Base-by-base conservation (phyloP, 2,113 vertebrate species). In the Perca flavescens region DNA sequence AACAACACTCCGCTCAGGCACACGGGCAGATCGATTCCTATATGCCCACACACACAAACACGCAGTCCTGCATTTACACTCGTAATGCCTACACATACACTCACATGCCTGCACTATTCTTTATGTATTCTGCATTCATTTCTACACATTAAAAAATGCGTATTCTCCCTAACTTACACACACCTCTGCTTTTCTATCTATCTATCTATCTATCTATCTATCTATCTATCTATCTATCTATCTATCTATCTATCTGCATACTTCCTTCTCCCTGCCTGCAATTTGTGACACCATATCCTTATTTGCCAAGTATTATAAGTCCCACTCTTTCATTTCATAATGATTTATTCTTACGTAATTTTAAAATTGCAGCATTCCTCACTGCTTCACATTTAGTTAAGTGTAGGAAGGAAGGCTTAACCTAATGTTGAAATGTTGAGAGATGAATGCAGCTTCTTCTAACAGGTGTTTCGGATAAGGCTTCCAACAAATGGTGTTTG, bases 1-100 rank as follows among this genome's bases (percentile, higher is more conserved):
- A 61, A 46, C 68, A 49, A 31, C 64, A 25, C 54, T 13, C 17
- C 6, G 15, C 74, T 40, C 75, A 69, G 49, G 56, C 66, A 71
- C 76, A 74, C 68, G 11, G 64, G 80, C 52, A 78, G 71, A 89
- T 89, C 81, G 47, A 85, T 86, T 28, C 82, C 79, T 62, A 1
- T 63, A 19, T 86, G 86, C 86, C 86, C 84, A 84, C 90, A 75
- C 83, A 86, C 87, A 83, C 77, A 79, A 21, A 68, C 36, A 22
- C 68, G 50, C 53, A 22, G 57, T 57, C n/a, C 61, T 71, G 62
- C 65, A 74, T 70, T 67, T 67, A 40, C 81, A 83, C 83, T 70
- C 63, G 52, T 67, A 88, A 43, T 84, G 75, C 90, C 79, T 77
- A 89, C 86, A 90, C 80, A 86, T 73, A 80, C 52, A 14, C 77